These are phyloP conservation scores for Etia nguti DNA, from an alignment of 2,113 vertebrate genomes.

Conservation along the genomic window DNA sequence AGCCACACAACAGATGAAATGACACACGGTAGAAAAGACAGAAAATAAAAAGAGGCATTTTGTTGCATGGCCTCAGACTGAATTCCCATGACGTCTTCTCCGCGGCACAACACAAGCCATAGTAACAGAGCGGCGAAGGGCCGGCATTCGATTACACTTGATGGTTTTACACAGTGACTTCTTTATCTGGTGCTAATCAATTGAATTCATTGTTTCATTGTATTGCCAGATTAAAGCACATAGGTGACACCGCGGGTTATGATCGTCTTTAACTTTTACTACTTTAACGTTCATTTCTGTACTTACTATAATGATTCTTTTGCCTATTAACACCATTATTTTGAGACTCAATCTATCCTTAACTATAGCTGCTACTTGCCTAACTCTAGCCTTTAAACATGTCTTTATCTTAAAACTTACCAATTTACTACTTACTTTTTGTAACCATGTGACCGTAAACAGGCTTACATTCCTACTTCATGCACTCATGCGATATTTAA, in stretches of 20 bases:
- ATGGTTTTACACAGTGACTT: constrained; percentile 58
- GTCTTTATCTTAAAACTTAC: background rate
- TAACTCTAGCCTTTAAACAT: background rate
- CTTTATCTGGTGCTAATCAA: constrained; percentile 58
- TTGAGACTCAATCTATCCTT: background rate
- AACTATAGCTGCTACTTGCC: background rate
- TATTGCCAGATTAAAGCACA: background rate
- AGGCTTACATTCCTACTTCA: background rate
- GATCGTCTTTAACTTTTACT: background rate
- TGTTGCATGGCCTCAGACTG: constrained; percentile 65
- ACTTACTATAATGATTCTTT: background rate
- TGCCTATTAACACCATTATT: background rate
- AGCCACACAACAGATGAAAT: constrained; percentile 63
- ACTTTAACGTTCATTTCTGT: background rate
- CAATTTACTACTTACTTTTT: background rate
- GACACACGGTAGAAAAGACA: constrained; percentile 58
- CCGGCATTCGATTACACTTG: constrained; percentile 54
- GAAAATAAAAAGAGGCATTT: constrained; percentile 50
- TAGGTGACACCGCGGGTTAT: background rate
- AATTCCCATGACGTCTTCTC: constrained; percentile 71
- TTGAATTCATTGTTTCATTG: constrained; percentile 56
- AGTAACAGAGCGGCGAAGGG: constrained; percentile 9
- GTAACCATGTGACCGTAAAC: background rate
- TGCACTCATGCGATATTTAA: background rate
- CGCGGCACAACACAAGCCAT: constrained; percentile 46